A percentile compares a stretch with the other conserved stretches of the same genome.
phyloP scores from a whole-genome alignment of 2,888 invertebrate species.

The Alentia gelatinosa region DNA sequence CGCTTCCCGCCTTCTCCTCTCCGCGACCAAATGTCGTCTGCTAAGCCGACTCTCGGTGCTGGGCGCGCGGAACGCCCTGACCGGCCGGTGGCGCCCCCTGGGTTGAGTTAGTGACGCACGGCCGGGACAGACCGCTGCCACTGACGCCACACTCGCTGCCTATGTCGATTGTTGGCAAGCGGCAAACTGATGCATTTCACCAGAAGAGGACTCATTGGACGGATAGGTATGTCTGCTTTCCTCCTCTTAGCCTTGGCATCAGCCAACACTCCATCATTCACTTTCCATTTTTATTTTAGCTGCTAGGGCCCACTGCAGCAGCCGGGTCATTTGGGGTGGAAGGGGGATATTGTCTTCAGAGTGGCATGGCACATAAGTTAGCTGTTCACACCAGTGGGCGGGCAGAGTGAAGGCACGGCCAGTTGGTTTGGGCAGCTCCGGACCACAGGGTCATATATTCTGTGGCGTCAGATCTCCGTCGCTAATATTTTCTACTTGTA shows the following conservation, averaged over 20 bases:
- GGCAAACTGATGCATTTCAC: conserved; percentile 47
- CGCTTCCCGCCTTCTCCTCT: background rate
- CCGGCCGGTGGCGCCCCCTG: conserved; percentile 33
- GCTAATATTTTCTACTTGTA: conserved; percentile 40
- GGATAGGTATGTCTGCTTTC: conserved; percentile 50
- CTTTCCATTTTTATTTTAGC: conserved; percentile 48
- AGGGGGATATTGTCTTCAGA: conserved; percentile 39
- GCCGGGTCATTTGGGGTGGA: conserved; percentile 14
- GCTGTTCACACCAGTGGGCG: conserved; percentile 27
- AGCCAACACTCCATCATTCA: conserved; percentile 52
- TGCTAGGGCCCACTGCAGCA: background rate
- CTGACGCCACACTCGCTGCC: conserved; percentile 43
- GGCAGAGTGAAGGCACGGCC: conserved; percentile 6
- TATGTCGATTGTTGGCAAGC: conserved; percentile 52
- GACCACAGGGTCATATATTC: conserved; percentile 44
- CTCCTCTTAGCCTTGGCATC: conserved; percentile 51
- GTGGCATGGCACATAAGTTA: conserved; percentile 40
- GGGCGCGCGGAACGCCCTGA: background rate
- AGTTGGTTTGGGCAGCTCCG: background rate
- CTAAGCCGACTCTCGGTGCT: background rate
- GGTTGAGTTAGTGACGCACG: background rate
- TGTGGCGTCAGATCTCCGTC: conserved; percentile 17
- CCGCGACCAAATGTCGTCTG: conserved; percentile 14
- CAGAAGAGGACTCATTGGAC: conserved; percentile 46
- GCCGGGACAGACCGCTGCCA: conserved; percentile 29